Conservation (phyloP, 37 sponge, comb jelly and placozoan genomes). For the Agelas oroides region DNA sequence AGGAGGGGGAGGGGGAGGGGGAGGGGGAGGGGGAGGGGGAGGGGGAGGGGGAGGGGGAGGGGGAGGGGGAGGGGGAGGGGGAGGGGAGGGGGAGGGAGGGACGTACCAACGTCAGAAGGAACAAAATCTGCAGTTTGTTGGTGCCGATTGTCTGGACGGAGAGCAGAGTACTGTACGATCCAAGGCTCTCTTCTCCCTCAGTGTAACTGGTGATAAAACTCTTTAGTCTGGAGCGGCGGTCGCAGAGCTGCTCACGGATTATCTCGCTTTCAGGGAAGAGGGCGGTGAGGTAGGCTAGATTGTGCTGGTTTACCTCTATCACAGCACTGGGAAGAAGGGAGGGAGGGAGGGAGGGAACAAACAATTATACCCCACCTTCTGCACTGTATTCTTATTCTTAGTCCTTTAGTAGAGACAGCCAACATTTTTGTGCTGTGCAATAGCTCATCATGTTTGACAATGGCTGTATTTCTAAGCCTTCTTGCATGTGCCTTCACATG, state of each 20-base stretch:
- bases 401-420: too few species aligned
- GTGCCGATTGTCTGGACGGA: slow-evolving; percentile 13
- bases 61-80: slow-evolving; percentile 7
- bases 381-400: too few species aligned
- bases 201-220: too few species aligned
- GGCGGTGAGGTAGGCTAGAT: slow-evolving; percentile 75
- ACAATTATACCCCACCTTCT: too few species aligned
- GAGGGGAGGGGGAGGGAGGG: too few species aligned
- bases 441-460: too few species aligned
- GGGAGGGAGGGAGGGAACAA: too few species aligned
- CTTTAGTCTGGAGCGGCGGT: slow-evolving; percentile 18
- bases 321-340: too few species aligned
- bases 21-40: neutral
- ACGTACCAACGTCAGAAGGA: slow-evolving; percentile 61
- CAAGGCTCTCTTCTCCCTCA: neutral
- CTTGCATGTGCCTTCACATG: too few species aligned
- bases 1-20: neutral
- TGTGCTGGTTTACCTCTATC: slow-evolving; percentile 58
- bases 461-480: too few species aligned
- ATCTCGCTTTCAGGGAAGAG: slow-evolving; percentile 77
- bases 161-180: slow-evolving; percentile 28
- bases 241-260: slow-evolving; percentile 54
- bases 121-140: slow-evolving; percentile 55
- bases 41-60: neutral
- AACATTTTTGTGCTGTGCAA: too few species aligned